Conservation (phyloP, 35 echinoderm and acorn worm genomes). For the Stichopus chloronotus region DNA sequence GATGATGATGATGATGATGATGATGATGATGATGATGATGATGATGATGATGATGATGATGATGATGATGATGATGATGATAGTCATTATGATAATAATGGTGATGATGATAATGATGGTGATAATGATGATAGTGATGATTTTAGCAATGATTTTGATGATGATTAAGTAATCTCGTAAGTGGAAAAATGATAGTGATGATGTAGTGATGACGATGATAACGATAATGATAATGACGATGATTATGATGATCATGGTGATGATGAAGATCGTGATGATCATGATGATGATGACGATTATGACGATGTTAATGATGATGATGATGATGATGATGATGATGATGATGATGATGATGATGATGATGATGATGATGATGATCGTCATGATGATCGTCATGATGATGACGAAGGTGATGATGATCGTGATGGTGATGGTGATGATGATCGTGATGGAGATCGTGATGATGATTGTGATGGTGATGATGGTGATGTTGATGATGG, state of each 20-base stretch:
- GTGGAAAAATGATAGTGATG: neutral
- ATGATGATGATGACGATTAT: neutral
- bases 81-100: neutral
- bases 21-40: too few relatives aligned
- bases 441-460: neutral
- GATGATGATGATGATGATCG: neutral
- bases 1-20: neutral
- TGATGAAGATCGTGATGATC: neutral
- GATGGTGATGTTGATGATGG: neutral
- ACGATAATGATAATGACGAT: too few relatives aligned
- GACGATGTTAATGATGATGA: too few relatives aligned
- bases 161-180: too few relatives aligned
- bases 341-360: constrained; percentile 15
- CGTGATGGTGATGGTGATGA: neutral
- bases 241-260: neutral
- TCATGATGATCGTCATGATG: neutral
- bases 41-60: constrained; percentile 7
- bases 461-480: too few relatives aligned
- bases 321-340: constrained; percentile 1
- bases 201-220: too few relatives aligned
- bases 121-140: constrained; percentile 11
- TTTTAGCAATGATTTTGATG: too few relatives aligned
- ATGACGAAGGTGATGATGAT: neutral
- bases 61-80: constrained; percentile 10
- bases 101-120: constrained; percentile 12